Evolutionary conservation across 2,113 vertebrate genomes (phyloP).

Genomic region (Lanius collurio): DNA sequence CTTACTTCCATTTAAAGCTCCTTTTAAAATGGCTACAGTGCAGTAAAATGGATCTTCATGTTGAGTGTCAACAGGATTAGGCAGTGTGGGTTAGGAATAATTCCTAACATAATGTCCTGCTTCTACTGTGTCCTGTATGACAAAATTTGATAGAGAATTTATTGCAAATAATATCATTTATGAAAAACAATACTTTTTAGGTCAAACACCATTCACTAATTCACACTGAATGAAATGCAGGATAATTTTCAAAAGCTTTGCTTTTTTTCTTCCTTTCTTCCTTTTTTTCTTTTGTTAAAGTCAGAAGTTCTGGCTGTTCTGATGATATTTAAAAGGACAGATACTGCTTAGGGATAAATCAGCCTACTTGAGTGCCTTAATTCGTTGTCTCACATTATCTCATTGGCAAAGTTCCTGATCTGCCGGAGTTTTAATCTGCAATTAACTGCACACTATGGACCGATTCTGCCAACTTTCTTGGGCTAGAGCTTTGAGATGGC

Average conservation of each 20-base stretch:
- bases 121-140: background rate
- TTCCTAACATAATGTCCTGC: background rate
- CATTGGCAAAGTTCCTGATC: background rate
- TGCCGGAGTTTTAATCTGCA: background rate
- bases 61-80: background rate
- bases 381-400: background rate
- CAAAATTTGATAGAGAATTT: background rate
- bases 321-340: background rate
- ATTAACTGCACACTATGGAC: background rate
- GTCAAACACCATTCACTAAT: background rate
- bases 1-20: background rate
- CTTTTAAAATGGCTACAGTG: background rate
- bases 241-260: background rate
- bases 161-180: background rate
- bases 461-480: background rate
- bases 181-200: background rate
- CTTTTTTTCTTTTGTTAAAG: background rate
- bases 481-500: background rate
- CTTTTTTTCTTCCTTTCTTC: background rate
- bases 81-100: background rate
- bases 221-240: background rate
- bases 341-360: background rate
- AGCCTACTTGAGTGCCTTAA: background rate
- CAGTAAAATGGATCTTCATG: background rate
- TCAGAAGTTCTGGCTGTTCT: background rate